These are phyloP conservation scores for Chiroxiphia lanceolata DNA, from an alignment of 2,797 vertebrate genomes.

Conservation along the genomic window DNA sequence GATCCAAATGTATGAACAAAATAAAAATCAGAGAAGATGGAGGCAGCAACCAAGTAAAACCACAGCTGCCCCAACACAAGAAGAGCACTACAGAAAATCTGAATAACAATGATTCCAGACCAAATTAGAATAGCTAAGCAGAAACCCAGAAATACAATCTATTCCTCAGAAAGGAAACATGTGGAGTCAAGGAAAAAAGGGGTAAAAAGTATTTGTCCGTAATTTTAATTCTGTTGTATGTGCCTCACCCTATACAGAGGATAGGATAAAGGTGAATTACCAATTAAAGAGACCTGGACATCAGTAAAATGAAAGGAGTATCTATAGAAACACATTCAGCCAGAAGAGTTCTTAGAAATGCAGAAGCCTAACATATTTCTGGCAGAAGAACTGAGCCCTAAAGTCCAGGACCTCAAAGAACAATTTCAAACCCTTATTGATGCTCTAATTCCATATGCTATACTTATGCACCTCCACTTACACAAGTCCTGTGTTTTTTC, in stretches of 20 bases:
- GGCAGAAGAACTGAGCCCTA: neutral
- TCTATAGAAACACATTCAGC: neutral
- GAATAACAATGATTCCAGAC: neutral
- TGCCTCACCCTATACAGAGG: neutral
- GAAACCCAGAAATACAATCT: accelerated
- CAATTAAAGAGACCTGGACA: neutral
- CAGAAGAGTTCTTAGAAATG: neutral
- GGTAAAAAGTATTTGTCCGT: neutral
- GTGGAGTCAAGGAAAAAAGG: neutral
- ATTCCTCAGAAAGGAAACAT: neutral
- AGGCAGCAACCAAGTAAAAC: neutral
- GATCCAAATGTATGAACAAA: neutral
- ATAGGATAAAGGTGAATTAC: neutral
- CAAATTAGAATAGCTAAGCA: neutral
- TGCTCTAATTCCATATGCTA: neutral
- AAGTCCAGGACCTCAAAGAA: neutral
- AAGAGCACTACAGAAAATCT: neutral
- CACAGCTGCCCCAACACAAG: neutral
- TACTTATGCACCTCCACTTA: accelerated
- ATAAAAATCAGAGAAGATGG: neutral
- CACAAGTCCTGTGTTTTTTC: neutral
- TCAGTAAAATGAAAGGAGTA: neutral
- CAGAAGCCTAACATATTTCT: neutral
- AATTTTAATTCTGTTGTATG: neutral
- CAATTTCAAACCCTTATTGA: neutral